Percentiles rank a stretch among this genome's conserved stretches.
phyloP scores from a whole-genome alignment of 2,888 invertebrate genomes.

The Eurytoma californica region DNA sequence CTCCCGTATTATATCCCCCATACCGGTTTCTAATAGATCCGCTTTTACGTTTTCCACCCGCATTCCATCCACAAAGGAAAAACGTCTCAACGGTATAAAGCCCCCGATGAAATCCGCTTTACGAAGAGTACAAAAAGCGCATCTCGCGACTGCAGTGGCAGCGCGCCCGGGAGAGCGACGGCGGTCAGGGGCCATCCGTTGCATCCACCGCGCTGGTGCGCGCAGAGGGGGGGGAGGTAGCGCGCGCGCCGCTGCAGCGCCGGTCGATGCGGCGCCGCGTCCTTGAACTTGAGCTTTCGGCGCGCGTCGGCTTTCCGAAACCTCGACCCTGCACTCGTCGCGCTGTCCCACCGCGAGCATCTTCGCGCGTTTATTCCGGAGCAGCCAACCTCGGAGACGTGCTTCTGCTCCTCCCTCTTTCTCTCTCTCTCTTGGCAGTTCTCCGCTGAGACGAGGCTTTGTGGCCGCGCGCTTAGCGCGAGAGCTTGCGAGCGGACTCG shows the following conservation, averaged over 20 bases:
- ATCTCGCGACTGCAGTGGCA: not conserved
- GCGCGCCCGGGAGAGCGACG: too few relatives aligned
- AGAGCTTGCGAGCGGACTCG: too few relatives aligned
- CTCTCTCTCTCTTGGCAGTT: not conserved
- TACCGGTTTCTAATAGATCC: too few relatives aligned
- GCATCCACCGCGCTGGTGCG: not conserved
- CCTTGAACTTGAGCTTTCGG: slow-evolving; percentile 64
- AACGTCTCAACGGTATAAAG: too few relatives aligned
- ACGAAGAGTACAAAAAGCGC: not conserved
- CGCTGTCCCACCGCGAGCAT: not conserved
- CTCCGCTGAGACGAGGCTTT: too few relatives aligned
- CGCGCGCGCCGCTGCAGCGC: slow-evolving; percentile 6
- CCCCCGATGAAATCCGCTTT: too few relatives aligned
- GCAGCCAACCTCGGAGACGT: too few relatives aligned
- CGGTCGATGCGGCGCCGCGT: slow-evolving; percentile 56
- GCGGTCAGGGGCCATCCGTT: too few relatives aligned
- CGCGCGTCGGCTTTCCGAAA: slow-evolving; percentile 10
- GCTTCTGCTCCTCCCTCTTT: not conserved
- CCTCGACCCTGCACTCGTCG: slow-evolving; percentile 26
- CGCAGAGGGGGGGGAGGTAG: not conserved
- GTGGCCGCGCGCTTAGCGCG: too few relatives aligned
- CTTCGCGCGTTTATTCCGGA: not conserved
- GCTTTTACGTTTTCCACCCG: too few relatives aligned
- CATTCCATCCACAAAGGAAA: too few relatives aligned
- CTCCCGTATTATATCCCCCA: too few relatives aligned